These are phyloP conservation scores for Dasypolia templi DNA, from an alignment of 2,888 invertebrate genomes.

Conservation along the genomic window DNA sequence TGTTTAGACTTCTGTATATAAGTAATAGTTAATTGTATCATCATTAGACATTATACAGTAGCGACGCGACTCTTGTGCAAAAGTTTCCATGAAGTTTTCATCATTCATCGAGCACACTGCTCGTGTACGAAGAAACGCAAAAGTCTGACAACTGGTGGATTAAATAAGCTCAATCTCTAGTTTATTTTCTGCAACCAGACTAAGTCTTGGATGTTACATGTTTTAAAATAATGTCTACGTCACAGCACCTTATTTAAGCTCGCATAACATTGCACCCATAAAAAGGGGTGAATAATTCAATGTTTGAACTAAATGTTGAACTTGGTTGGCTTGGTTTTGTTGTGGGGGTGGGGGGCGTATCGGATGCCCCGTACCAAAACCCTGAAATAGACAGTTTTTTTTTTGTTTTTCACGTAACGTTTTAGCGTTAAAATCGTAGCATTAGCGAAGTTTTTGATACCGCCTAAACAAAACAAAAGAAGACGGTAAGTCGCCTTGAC, in stretches of 20 bases:
- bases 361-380: background rate
- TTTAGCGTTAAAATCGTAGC: no score
- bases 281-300: conserved; percentile 27
- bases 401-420: no score
- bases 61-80: no score
- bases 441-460: no score
- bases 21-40: background rate
- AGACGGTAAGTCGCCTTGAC: no score
- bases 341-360: no score
- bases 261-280: background rate
- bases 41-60: background rate
- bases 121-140: background rate
- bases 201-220: background rate
- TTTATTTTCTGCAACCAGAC: background rate
- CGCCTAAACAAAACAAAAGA: no score
- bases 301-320: conserved; percentile 2
- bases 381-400: background rate
- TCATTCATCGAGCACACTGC: background rate
- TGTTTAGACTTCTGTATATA: background rate
- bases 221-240: background rate
- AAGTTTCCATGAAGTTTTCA: no score
- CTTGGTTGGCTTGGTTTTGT: no score
- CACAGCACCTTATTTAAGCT: conserved; percentile 19
- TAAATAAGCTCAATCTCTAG: background rate
- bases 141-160: background rate